Evolutionary conservation across 2,113 vertebrate genomes (phyloP).

Genomic region (Ovibos moschatus): DNA sequence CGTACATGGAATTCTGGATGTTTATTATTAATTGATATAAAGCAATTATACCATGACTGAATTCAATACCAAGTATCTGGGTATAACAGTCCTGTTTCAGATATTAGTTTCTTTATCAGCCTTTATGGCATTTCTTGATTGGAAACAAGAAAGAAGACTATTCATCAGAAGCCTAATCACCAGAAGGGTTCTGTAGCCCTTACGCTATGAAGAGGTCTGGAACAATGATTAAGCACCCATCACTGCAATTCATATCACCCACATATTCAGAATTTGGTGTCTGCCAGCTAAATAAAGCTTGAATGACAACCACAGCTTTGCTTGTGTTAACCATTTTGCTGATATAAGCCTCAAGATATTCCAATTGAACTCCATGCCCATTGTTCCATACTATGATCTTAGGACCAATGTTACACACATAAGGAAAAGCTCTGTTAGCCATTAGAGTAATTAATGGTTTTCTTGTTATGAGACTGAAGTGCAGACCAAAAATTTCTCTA

Average conservation of each 20-base stretch:
- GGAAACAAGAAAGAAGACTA: slow-evolving; percentile 22
- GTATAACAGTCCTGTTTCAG: slow-evolving; percentile 77
- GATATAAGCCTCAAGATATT: not conserved
- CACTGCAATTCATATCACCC: not conserved
- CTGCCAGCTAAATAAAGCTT: not conserved
- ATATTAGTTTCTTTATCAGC: slow-evolving; percentile 78
- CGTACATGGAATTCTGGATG: slow-evolving; percentile 77
- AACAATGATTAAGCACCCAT: not conserved
- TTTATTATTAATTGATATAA: slow-evolving; percentile 78
- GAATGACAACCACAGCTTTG: not conserved
- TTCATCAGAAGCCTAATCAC: not conserved
- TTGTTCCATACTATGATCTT: not conserved
- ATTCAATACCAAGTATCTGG: slow-evolving; percentile 73
- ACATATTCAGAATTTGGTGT: not conserved
- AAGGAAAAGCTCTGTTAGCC: not conserved
- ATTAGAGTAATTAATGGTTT: not conserved
- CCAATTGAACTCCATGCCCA: not conserved
- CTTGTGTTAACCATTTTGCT: not conserved
- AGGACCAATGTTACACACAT: not conserved
- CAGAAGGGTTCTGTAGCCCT: not conserved
- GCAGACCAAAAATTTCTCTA: not conserved
- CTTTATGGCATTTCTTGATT: not conserved
- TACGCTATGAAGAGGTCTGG: not conserved
- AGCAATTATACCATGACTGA: slow-evolving; percentile 81
- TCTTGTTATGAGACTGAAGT: not conserved